Percentiles rank a stretch among this genome's conserved stretches.
phyloP scores from a whole-genome alignment of 1,140 invertebrate genomes.

The Megalonaias nervosa region DNA sequence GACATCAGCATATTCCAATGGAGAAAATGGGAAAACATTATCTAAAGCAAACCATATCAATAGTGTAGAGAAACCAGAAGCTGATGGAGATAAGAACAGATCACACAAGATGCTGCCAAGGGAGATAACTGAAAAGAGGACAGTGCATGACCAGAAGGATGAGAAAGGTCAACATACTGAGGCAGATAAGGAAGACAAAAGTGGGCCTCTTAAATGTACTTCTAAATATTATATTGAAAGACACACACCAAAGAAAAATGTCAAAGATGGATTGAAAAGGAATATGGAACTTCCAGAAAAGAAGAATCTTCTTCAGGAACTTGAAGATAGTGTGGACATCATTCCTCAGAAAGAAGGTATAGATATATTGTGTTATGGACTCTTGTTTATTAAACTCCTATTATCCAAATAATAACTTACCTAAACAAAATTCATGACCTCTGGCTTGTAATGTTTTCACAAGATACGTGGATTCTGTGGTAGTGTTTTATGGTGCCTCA shows the following conservation, averaged over 20 bases:
- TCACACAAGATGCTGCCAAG: no score
- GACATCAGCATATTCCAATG: no score
- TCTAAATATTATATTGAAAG: slow-evolving; percentile 41
- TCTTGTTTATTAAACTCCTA: not conserved
- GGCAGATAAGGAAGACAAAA: not conserved
- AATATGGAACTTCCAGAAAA: slow-evolving; percentile 17
- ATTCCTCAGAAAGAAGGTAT: slow-evolving; percentile 36
- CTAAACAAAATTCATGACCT: not conserved
- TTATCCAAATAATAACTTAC: not conserved
- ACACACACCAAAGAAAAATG: slow-evolving; percentile 42
- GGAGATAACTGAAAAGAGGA: no score
- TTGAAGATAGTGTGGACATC: slow-evolving; percentile 42
- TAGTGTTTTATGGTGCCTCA: no score
- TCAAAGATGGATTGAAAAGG: slow-evolving; percentile 3
- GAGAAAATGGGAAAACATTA: no score
- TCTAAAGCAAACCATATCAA: no score
- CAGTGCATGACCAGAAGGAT: no score
- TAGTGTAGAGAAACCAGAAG: no score
- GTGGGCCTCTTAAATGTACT: slow-evolving; percentile 17
- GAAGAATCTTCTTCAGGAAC: slow-evolving; percentile 35
- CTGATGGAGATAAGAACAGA: no score
- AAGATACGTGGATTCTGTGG: no score
- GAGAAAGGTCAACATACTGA: no score
- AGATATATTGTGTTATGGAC: not conserved
- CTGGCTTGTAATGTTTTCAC: no score